Evolutionary conservation across 2,888 invertebrate genomes (phyloP), one percentile per base, ranked within the genome.

Genomic region (Bibio marci): DNA sequence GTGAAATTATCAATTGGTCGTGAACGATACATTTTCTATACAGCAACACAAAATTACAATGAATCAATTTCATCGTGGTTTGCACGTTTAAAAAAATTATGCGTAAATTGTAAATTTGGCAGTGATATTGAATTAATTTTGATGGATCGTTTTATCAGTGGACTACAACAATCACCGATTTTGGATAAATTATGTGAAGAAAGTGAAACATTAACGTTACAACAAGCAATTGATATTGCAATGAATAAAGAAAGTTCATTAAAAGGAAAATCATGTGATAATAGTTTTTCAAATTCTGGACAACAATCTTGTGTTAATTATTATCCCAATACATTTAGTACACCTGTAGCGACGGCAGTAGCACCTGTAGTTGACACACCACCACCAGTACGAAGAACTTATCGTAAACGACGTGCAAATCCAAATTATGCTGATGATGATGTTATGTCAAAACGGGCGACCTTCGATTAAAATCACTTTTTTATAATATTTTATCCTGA

Each of bases 61-160:
- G 47, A 49, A 38, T 37, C 42, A 2, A 41, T 47, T 11, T 44
- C 33, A 8, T 38, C 43, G 22, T 50, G 43, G 42, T 46, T 44
- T 40, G 46, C 44, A 11, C 25, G 48, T 22, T 37, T 49, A 3
- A 45, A 45, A 30, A 46, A 41, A 32, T 36, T 44, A 12, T 44
- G 46, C 18, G 43, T 46, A 10, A 43, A 45, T 37, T 50, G 50
- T 40, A 44, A 47, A 39, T 50, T 49, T 39, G n/a, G n/a, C n/a
- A 44, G 43, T 13, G 27, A 30, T 15, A 25, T 42, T 10, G 42
- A 42, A 25, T 18, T 14, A 4, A 27, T 39, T 28, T 26, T 42
- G 12, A 7, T 42, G 17, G 42, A 42, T 37, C 35, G 39, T 14
- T 42, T 42, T 15, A 35, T 42, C 3, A 39, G 36, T 27, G 42